Evolutionary conservation across 1,140 invertebrate genomes (phyloP).

Genomic region (Drosophila pseudoobscura): DNA sequence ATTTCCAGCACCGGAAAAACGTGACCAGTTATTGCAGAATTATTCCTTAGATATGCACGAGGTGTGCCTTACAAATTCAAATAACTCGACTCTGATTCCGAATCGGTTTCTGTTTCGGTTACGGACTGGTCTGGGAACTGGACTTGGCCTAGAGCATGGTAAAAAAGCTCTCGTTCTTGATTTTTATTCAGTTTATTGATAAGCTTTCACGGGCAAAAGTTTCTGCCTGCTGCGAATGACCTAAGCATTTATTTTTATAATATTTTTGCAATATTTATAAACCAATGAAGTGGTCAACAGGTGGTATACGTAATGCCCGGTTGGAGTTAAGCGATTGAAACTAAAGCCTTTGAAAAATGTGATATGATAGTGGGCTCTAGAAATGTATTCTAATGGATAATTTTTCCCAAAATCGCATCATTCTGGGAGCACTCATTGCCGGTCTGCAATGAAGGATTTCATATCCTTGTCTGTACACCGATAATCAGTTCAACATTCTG

Average conservation of each 20-base stretch:
- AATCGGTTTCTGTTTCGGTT: background rate
- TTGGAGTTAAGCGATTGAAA: background rate
- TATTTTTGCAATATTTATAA: slow-evolving; percentile 21
- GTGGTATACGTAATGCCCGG: slow-evolving; percentile 29
- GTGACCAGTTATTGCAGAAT: slow-evolving; percentile 54
- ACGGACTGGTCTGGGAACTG: too few species aligned
- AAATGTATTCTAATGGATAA: background rate
- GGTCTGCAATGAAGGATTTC: too few species aligned
- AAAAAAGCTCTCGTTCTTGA: slow-evolving; percentile 12
- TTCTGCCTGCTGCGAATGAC: slow-evolving; percentile 20
- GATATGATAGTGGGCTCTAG: background rate
- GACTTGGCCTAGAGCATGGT: too few species aligned
- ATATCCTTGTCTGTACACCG: too few species aligned
- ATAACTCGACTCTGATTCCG: slow-evolving; percentile 28
- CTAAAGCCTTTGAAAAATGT: background rate
- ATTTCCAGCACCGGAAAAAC: slow-evolving; percentile 58
- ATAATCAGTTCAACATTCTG: too few species aligned
- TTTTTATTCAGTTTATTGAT: slow-evolving; percentile 40
- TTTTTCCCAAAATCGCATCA: background rate
- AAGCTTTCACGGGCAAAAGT: slow-evolving; percentile 29
- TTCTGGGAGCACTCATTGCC: too few species aligned
- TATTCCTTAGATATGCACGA: slow-evolving; percentile 22
- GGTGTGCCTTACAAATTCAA: slow-evolving; percentile 44
- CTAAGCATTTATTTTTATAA: slow-evolving; percentile 56
- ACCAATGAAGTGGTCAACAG: slow-evolving; percentile 1